Evolutionary conservation across 2,797 vertebrate species (phyloP).

Genomic region (Rousettus madagascariensis): DNA sequence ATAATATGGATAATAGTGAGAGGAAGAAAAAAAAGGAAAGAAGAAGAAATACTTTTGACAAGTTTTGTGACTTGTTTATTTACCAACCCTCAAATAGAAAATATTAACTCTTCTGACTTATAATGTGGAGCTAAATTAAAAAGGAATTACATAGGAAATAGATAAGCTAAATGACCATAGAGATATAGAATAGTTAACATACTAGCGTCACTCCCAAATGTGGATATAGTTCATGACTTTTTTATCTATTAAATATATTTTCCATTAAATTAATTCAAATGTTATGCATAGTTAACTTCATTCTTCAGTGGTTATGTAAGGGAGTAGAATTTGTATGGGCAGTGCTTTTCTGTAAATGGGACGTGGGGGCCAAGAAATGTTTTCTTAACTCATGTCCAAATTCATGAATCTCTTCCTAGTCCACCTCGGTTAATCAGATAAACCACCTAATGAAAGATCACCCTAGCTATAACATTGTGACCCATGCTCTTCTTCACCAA

Average conservation of each 20-base stretch:
- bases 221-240: background rate
- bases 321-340: background rate
- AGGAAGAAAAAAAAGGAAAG: too few species aligned
- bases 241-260: background rate
- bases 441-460: background rate
- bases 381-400: background rate
- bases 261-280: constrained; percentile 17
- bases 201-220: background rate
- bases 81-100: background rate
- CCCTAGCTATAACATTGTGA: background rate
- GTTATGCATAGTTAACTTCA: background rate
- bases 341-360: background rate
- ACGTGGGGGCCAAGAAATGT: background rate
- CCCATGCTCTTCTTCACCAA: background rate
- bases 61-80: background rate
- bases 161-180: background rate
- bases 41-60: background rate
- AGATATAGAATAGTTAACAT: background rate
- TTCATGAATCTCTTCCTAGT: background rate
- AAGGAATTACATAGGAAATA: background rate
- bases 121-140: background rate
- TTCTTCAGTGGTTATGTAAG: background rate
- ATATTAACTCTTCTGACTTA: background rate
- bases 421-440: background rate
- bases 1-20: background rate